Evolutionary conservation across 2,797 vertebrate species (phyloP), one percentile per base, ranked within the genome.

Genomic region (Poliocrania exsul): DNA sequence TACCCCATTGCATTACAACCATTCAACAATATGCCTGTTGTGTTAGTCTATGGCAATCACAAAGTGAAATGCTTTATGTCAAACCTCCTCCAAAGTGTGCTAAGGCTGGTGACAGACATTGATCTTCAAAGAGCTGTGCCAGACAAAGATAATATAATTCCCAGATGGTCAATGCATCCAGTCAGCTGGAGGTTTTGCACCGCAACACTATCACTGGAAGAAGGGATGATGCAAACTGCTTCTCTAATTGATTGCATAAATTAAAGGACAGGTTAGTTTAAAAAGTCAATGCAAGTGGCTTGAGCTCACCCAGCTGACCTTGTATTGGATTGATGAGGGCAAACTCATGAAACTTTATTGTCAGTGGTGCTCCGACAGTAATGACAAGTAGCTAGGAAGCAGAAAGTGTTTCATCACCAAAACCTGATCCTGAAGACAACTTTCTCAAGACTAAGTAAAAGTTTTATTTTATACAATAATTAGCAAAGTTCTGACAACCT

Each of bases 1-100:
- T 21, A 62, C 4, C 5, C 13, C 11, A 12, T 25, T 16, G 12
- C 2, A 0, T 44, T 54, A 79, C 19, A 77, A 46, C 4, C 31
- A 44, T n/a, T 31, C 11, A 6, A 24, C 25, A 56, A 28, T 18
- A 28, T 5, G 7, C 13, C 23, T 38, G 3, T 28, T 79, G 28
- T 47, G 37, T 42, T 19, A 37, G 6, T 15, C 42, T 37, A 23
- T 0, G 8, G 24, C 25, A 84, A 79, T 35, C 31, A 69, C 15
- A 26, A 87, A 62, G 29, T 13, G 7, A 82, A 85, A 73, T n/a
- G 18, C 24, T 70, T 77, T 28, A 77, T 24, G 31, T 80, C 23
- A 57, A 72, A 79, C 6, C 7, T 47, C 15, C 16, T 72, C 25
- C 28, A 31, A 24, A 14, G 33, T 4, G 35, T 19, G 67, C 40